A percentile compares a stretch with the other conserved stretches of the same genome.
These are phyloP conservation scores for Pachypanchax playfairii DNA, from an alignment of 2,113 vertebrate genomes.

Conservation along the genomic window DNA sequence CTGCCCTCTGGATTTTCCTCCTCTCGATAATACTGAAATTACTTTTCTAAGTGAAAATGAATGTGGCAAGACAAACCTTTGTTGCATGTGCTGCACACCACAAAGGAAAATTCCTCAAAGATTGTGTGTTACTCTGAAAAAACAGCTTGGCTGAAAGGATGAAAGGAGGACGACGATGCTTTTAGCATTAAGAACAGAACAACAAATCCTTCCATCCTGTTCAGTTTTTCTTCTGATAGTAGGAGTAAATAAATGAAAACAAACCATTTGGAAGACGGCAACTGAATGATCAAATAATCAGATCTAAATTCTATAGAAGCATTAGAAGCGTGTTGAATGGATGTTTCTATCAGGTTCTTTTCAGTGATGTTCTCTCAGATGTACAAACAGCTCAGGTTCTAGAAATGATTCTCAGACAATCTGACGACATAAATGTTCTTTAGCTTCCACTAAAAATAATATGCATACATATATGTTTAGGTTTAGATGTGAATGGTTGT, in stretches of 20 bases:
- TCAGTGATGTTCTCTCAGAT: no score
- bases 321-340: no score
- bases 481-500: no score
- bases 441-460: no score
- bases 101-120: conserved; percentile 33
- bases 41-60: conserved; percentile 11
- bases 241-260: conserved; percentile 4
- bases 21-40: background rate
- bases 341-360: no score
- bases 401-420: no score
- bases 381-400: no score
- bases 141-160: conserved; percentile 16
- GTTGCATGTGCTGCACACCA: conserved; percentile 1
- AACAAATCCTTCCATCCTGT: conserved; percentile 15
- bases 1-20: background rate
- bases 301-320: no score
- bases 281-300: background rate
- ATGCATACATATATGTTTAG: no score
- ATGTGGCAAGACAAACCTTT: conserved; percentile 30
- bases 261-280: background rate
- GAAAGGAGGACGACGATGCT: conserved; percentile 27
- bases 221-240: conserved; percentile 13
- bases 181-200: conserved; percentile 6
- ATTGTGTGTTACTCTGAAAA: conserved; percentile 28
- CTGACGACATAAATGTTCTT: no score